Evolutionary conservation across 2,888 invertebrate species (phyloP).

Genomic region (Lumbricus terrestris): DNA sequence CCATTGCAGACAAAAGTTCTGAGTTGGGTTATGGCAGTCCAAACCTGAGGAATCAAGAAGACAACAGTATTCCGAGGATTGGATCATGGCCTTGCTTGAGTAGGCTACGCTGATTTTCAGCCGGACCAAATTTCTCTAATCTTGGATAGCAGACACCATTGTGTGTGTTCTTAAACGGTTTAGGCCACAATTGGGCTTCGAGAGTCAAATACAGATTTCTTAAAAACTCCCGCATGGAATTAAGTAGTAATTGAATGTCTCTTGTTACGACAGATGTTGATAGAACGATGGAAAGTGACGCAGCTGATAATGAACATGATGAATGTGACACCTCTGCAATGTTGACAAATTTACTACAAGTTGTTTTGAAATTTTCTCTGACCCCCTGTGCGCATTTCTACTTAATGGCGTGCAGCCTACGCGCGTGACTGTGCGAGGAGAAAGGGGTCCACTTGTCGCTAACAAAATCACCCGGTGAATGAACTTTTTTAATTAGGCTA

Average conservation of each 20-base stretch:
- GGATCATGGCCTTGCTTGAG: not conserved
- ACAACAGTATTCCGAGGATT: not conserved
- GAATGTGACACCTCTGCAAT: not conserved
- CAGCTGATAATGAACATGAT: not conserved
- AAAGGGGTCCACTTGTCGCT: too few relatives aligned
- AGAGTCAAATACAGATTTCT: not conserved
- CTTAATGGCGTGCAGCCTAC: too few relatives aligned
- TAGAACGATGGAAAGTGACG: not conserved
- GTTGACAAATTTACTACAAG: not conserved
- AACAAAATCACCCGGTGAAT: too few relatives aligned
- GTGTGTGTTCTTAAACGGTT: too few relatives aligned
- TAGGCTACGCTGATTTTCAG: not conserved
- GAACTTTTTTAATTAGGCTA: too few relatives aligned
- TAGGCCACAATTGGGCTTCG: not conserved
- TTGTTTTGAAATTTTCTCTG: not conserved
- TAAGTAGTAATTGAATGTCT: not conserved
- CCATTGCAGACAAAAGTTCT: too few relatives aligned
- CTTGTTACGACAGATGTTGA: not conserved
- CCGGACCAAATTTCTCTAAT: not conserved
- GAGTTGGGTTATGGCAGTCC: too few relatives aligned
- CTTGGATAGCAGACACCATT: too few relatives aligned
- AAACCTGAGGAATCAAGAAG: too few relatives aligned
- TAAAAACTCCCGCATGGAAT: not conserved
- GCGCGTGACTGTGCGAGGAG: too few relatives aligned
- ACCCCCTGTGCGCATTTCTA: too few relatives aligned